Conservation (phyloP, 2,113 vertebrate species). For the Synodontis membranacea region DNA sequence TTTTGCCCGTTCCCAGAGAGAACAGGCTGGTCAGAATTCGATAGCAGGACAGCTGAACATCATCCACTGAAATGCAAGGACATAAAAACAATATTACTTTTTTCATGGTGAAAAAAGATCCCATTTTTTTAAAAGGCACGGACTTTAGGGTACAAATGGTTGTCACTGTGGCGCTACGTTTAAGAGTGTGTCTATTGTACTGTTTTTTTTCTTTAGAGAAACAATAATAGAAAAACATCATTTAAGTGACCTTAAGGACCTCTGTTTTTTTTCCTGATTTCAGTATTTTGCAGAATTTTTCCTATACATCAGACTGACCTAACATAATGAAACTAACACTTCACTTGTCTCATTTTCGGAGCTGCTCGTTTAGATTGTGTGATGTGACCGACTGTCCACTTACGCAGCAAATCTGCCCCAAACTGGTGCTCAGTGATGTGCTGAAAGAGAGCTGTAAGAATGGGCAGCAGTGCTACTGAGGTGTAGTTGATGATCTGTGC, state of each 20-base stretch:
- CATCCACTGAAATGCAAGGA: constrained; percentile 79
- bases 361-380: background rate
- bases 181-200: background rate
- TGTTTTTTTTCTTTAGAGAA: background rate
- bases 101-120: background rate
- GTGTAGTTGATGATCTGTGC: constrained; percentile 94
- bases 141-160: background rate
- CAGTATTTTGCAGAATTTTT: background rate
- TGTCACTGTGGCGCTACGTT: background rate
- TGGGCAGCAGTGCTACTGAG: constrained; percentile 87
- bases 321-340: background rate
- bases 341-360: background rate
- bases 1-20: constrained; percentile 90
- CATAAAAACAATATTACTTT: background rate
- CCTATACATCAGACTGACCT: background rate
- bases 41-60: constrained; percentile 95
- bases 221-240: background rate
- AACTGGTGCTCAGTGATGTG: constrained; percentile 88
- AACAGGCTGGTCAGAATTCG: constrained; percentile 89
- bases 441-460: constrained; percentile 91
- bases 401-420: constrained; percentile 86
- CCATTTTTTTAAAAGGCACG: background rate
- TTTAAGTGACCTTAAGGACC: background rate
- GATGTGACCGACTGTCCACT: constrained; percentile 61
- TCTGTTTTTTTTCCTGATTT: background rate